These are phyloP conservation scores for Neostethus bicornis DNA, from an alignment of 2,797 vertebrate species.

Conservation along the genomic window DNA sequence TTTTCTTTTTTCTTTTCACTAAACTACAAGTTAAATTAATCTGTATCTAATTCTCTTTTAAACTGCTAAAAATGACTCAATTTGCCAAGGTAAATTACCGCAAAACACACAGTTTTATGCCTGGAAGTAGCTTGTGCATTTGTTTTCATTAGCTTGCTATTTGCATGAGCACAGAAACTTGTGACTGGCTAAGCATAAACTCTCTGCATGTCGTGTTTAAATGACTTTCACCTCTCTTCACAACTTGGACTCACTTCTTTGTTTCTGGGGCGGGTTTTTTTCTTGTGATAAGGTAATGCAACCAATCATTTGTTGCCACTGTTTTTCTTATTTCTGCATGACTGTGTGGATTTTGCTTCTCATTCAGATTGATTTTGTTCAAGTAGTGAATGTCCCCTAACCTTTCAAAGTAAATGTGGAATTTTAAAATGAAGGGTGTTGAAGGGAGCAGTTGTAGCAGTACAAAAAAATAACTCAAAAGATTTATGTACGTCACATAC, in stretches of 20 bases:
- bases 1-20: neutral
- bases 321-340: neutral
- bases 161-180: neutral
- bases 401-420: neutral
- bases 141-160: neutral
- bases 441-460: neutral
- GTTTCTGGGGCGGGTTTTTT: neutral
- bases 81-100: neutral
- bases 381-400: neutral
- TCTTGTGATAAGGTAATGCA: too few species aligned
- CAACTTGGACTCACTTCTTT: neutral
- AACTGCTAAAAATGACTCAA: neutral
- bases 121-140: neutral
- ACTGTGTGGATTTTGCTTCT: neutral
- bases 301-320: neutral
- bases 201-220: neutral
- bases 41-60: neutral
- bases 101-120: neutral
- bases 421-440: neutral
- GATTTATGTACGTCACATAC: neutral
- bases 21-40: neutral
- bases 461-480: neutral
- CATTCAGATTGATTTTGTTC: neutral
- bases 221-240: neutral
- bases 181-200: neutral